Evolutionary conservation across 92 coral and sea anemone species (phyloP), one percentile per base, ranked within the genome.

Genomic region (Pocillopora grandis): DNA sequence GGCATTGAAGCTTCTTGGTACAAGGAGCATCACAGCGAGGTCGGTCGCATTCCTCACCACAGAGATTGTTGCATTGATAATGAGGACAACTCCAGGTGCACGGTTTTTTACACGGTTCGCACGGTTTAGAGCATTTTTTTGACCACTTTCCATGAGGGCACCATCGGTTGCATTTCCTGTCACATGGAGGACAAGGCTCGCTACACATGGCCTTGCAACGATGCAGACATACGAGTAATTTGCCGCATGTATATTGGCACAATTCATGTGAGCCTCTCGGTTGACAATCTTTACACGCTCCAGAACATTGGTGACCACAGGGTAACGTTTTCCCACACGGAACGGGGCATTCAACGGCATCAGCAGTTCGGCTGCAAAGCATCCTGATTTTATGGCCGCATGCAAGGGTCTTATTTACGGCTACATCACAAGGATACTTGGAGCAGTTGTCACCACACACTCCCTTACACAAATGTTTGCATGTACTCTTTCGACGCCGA

Each of bases 161-260:
- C 48, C 90, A 80, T 33, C 86, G 68, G 15, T 85, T 31, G 72
- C 98, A 94, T 56, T 57, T 63, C 60, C 75, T 90, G 64, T 15
- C 58, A 61, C 98, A 94, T 16, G 98, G 98, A 49, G 98, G 93
- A 11, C 98, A 94, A 27, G 94, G 90, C 59, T 78, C 83, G 23
- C 88, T 42, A 52, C 98, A 94, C 9, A 66, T 77, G 42, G 85
- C 93, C 77, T 65, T n/a, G 37, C 98, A 94, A 7, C 82, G 91
- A 36, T 94, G 98, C 14, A 89, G 87, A 63, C 98, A 91, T 13
- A 94, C 87, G 9, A 91, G 84, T 8, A 66, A 72, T 3, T 95
- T 87, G 62, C 71, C 77, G 71, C 98, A 94, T 21, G 90, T 93
- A 2, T 72, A 71, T 55, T 60, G 68, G 81, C 98, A 94, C 8